Base-by-base conservation (phyloP, 2,888 invertebrate genomes). In the Dugesia japonica region DNA sequence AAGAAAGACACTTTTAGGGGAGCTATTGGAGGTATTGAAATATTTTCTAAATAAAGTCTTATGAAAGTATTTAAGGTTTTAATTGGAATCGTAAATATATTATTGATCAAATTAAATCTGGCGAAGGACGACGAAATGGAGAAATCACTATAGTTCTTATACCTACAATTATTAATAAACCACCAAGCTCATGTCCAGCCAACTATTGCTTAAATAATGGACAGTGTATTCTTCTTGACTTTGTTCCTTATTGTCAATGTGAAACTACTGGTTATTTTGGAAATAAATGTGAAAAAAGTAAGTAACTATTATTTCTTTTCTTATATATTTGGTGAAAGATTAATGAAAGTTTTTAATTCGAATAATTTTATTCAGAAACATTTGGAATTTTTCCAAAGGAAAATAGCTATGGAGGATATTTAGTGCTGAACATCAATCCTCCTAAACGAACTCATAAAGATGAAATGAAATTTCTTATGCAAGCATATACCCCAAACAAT, bases 1-100 rank as follows among this genome's bases (percentile, higher is more conserved):
- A 73, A 76, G 28, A 27, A 73, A 23, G 72, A 76, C 26, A 76
- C 75, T 15, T 76, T 76, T 26, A 74, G 73, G 13, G 76, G 76
- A 26, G 28, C 71, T 26, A 27, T 76, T 28, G 76, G 76, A 27
- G 76, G 76, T 74, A 38, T 7, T 72, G 26, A 27, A 72, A n/a
- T 26, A 13, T 23, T 4, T 72, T 4, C 42, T 42, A 17, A 72
- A 56, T 56, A 56, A 9, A 20, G 17, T 56, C 7, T 13, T n/a
- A 20, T 56, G n/a, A 56, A 23, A 72, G 4, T 72, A 31, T 72
- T 26, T 72, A 17, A 72, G 72, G 72, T 31, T 72, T 72, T n/a
- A 26, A 56, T 75, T 75, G 75, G 75, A 75, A 75, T 56, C 72
- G 75, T 1, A 26, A 75, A n/a, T 75, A 75, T 27, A 23, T 71